Evolutionary conservation across 1,140 invertebrate genomes (phyloP).

Genomic region (Helicorthomorpha holstii): DNA sequence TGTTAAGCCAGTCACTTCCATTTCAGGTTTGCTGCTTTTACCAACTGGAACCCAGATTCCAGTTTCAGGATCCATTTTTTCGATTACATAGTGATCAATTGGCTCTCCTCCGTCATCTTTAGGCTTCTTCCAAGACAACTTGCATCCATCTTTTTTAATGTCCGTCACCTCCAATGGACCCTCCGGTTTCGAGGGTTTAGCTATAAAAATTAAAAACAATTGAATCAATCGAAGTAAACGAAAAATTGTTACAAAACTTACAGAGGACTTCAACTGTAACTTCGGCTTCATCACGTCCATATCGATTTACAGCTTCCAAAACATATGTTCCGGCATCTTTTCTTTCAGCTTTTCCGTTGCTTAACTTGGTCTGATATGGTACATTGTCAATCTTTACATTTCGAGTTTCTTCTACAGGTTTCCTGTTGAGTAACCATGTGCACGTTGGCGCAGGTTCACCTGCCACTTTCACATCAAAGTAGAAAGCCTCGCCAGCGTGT

Average conservation of each 20-base stretch:
- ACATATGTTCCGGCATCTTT: slow-evolving; percentile 74
- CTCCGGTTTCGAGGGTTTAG: slow-evolving; percentile 78
- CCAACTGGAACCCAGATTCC: slow-evolving; percentile 79
- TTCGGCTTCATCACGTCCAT: slow-evolving; percentile 73
- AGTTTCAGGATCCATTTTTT: slow-evolving; percentile 84
- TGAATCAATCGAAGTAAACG: not conserved
- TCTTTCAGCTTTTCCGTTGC: slow-evolving; percentile 58
- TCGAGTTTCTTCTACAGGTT: slow-evolving; percentile 34
- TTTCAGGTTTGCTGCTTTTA: slow-evolving; percentile 58
- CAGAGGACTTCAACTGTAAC: slow-evolving; percentile 78
- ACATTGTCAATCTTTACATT: slow-evolving; percentile 54
- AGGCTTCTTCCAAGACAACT: slow-evolving; percentile 91
- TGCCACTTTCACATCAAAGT: slow-evolving; percentile 62
- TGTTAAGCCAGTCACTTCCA: slow-evolving; percentile 70
- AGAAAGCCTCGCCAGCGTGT: slow-evolving; percentile 63
- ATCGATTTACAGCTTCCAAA: slow-evolving; percentile 66
- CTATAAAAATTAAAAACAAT: slow-evolving; percentile 30
- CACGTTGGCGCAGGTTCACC: slow-evolving; percentile 71
- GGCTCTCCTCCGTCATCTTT: slow-evolving; percentile 93
- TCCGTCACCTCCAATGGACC: slow-evolving; percentile 91
- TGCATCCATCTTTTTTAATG: slow-evolving; percentile 85
- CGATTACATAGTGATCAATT: slow-evolving; percentile 83
- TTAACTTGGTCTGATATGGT: slow-evolving; percentile 71
- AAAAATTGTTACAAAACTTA: slow-evolving; percentile 29
- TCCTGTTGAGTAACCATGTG: slow-evolving; percentile 47